These are phyloP conservation scores for Ylistrum balloti DNA, from an alignment of 1,140 invertebrate genomes.

Conservation along the genomic window DNA sequence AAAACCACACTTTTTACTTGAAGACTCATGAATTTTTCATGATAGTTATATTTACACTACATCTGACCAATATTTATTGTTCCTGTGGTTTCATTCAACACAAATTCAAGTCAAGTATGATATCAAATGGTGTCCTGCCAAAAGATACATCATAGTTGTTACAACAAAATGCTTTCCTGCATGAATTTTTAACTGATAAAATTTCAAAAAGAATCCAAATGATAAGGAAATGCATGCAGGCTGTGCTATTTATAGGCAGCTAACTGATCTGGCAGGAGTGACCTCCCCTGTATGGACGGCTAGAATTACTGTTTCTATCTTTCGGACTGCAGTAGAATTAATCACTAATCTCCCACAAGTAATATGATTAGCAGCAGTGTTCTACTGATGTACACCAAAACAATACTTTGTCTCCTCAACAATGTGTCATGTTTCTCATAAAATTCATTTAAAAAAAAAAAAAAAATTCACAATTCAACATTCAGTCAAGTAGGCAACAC, in stretches of 20 bases:
- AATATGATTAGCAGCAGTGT: neutral
- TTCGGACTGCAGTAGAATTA: too few species aligned
- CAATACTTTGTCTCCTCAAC: too few species aligned
- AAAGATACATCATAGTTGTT: neutral
- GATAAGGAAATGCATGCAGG: neutral
- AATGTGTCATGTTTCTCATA: too few species aligned
- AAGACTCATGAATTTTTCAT: slow-evolving; percentile 14
- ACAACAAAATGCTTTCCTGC: slow-evolving; percentile 17
- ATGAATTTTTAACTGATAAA: slow-evolving; percentile 1
- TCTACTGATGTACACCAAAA: neutral
- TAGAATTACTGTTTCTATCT: neutral
- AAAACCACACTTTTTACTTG: neutral
- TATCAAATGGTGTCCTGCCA: neutral
- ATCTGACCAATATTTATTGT: neutral
- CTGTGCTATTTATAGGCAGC: neutral
- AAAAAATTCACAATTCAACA: too few species aligned
- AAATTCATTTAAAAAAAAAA: too few species aligned
- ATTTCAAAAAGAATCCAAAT: neutral
- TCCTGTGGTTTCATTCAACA: neutral
- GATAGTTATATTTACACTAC: neutral
- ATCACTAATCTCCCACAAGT: neutral
- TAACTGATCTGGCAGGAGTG: neutral
- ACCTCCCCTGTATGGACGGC: neutral
- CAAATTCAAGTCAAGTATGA: neutral
- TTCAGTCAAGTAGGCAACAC: too few species aligned